Evolutionary conservation across 2,888 invertebrate species (phyloP).

Genomic region (Dryadula phaetusa): DNA sequence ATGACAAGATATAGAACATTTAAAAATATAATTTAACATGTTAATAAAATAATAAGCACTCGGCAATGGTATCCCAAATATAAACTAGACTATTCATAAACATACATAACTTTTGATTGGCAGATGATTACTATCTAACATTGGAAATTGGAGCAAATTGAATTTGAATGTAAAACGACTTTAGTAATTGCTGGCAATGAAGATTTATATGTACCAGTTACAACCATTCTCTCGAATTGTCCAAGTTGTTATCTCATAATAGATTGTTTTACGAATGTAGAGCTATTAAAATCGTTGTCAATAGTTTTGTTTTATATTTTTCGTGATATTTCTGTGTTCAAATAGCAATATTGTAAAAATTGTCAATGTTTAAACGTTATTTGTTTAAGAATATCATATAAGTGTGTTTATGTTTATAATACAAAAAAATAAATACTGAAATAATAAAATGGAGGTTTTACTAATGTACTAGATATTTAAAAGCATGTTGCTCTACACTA

Average conservation of each 20-base stretch:
- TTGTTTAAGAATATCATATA: no score
- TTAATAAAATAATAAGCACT: background rate
- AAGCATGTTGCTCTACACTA: no score
- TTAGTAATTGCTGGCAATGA: conserved; percentile 48
- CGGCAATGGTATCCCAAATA: conserved; percentile 19
- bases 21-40: no score
- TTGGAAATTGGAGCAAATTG: conserved; percentile 52
- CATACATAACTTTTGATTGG: conserved; percentile 47
- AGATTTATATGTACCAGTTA: conserved; percentile 42
- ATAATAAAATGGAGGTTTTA: no score
- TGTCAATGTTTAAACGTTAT: no score
- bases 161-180: conserved; percentile 53
- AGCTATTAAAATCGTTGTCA: background rate
- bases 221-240: conserved; percentile 32
- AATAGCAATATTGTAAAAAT: no score
- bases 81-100: conserved; percentile 20
- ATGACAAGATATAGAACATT: no score
- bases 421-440: no score
- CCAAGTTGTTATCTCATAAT: conserved; percentile 35
- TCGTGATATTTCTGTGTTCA: no score
- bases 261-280: conserved; percentile 20
- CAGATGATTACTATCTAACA: conserved; percentile 50
- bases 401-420: no score
- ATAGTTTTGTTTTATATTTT: background rate
- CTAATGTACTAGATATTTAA: no score